phyloP scores from a whole-genome alignment of 2,888 invertebrate species.

The Cantharis lateralis region DNA sequence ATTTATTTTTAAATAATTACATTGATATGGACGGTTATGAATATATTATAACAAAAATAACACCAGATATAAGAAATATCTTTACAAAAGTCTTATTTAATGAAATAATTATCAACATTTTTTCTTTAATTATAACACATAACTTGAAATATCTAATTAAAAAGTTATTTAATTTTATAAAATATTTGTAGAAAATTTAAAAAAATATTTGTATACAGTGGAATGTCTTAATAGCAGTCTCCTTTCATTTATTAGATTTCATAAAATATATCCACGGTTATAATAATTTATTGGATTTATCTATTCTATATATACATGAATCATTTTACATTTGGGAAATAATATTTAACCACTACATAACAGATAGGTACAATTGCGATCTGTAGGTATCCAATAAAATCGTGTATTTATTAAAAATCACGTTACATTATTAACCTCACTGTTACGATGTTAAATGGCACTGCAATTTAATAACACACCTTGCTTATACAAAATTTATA shows the following conservation, averaged over 20 bases:
- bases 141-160: constrained; percentile 9
- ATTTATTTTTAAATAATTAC: background rate
- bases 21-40: background rate
- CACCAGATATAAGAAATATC: background rate
- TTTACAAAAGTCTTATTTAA: background rate
- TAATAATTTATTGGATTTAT: background rate
- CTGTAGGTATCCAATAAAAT: background rate
- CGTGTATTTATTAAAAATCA: background rate
- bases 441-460: background rate
- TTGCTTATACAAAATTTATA: constrained; percentile 33
- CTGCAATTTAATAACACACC: background rate
- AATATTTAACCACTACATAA: background rate
- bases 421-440: background rate
- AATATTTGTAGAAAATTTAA: constrained; percentile 1
- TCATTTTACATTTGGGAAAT: constrained; percentile 36
- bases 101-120: background rate
- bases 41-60: background rate
- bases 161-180: constrained; percentile 44
- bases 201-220: constrained; percentile 17
- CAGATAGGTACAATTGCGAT: background rate
- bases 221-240: constrained; percentile 44
- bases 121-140: background rate
- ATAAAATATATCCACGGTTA: background rate
- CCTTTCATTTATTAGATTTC: constrained; percentile 9
- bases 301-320: constrained; percentile 48